Conservation (phyloP, 2,888 invertebrate species). For the Apamea crenata region DNA sequence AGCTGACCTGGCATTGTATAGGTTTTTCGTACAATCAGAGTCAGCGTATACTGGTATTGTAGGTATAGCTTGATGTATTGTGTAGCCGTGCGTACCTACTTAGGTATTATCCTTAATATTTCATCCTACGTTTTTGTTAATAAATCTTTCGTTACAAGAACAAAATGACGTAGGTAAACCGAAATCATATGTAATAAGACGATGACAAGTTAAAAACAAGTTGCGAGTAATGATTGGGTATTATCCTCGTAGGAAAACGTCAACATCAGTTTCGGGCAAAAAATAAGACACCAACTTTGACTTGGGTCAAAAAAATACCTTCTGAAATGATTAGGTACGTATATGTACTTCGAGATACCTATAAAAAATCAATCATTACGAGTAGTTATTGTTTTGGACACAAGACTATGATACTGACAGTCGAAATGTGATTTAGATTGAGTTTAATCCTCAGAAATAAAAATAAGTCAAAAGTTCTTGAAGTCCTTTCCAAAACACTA, state of each 20-base stretch:
- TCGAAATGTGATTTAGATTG: background rate
- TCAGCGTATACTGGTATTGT: too few relatives aligned
- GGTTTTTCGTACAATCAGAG: too few relatives aligned
- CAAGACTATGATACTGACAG: background rate
- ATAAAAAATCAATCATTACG: background rate
- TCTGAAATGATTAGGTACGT: too few relatives aligned
- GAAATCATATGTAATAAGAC: slow-evolving; percentile 18
- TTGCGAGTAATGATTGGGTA: slow-evolving; percentile 30
- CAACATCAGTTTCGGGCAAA: slow-evolving; percentile 7
- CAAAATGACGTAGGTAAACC: slow-evolving; percentile 14
- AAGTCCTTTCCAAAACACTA: background rate
- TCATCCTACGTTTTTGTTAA: background rate
- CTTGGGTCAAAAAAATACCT: background rate
- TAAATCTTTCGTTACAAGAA: slow-evolving; percentile 3
- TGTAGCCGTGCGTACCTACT: background rate
- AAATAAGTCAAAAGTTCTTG: background rate
- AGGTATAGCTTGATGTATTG: too few relatives aligned
- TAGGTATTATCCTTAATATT: slow-evolving; percentile 9
- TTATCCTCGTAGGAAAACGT: slow-evolving; percentile 28
- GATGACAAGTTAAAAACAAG: slow-evolving; percentile 25
- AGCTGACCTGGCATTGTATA: background rate
- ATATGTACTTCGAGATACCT: background rate
- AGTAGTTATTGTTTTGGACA: background rate
- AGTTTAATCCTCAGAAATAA: background rate
- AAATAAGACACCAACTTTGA: slow-evolving; percentile 12